Base-by-base conservation (phyloP, 2,888 invertebrate genomes). In the Pristionchus maxplancki region DNA sequence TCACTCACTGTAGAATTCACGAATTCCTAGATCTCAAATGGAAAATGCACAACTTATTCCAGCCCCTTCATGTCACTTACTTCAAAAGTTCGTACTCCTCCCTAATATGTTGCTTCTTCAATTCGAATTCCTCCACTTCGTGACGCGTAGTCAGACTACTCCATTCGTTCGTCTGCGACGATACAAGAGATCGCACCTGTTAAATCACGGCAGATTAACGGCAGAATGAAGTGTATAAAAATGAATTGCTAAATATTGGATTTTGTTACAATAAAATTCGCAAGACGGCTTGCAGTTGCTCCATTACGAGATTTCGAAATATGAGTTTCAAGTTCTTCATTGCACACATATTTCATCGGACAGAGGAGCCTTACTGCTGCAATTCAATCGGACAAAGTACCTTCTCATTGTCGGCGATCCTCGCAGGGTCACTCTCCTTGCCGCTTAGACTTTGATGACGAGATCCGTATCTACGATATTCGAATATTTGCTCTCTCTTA, bases 111-210 rank as follows among this genome's bases (percentile, higher is more conserved):
- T 90, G 97, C 96, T 95, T 98, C 96, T 95, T 95, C 92, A 96
- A 92, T 91, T 96, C 96, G 95, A 96, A 96, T 94, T 98, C 98
- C 95, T 98, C 97, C 28, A 94, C 93, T 90, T 97, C 97, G 92
- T 96, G 95, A 67, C 96, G 96, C 90, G 97, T 96, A 93, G 97
- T 97, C 96, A 98, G 96, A 93, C 97, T 97, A 89, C 97, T 97
- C 98, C 99, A 99, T 93, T 98, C 97, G 24, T 96, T 96, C 11
- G 98, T 98, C 95, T 99, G 99, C 91, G 98, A 98, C 64, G 96
- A 96, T 48, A 99, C 98, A 87, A 98, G 96, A 58, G 95, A 95
- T 62, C 95, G 95, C 71, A 96, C 95, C 94, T 95, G 93, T 88
- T 92, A 67, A 58, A 58, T 20, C n/a, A 58, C n/a, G 20, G 58